phyloP scores from a whole-genome alignment of 2,888 invertebrate species.

The Epistrophe grossulariae region DNA sequence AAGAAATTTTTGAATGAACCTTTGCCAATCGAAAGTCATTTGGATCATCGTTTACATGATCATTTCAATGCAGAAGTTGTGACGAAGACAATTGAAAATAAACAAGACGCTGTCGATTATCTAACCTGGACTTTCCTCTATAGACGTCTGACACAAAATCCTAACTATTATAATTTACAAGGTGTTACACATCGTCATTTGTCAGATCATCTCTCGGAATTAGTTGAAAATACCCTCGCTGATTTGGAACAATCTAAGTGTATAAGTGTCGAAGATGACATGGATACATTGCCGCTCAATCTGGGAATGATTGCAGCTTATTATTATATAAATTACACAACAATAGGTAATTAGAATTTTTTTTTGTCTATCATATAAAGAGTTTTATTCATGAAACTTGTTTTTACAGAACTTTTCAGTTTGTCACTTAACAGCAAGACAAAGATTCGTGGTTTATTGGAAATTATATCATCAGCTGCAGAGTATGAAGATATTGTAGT shows the following conservation, averaged over 20 bases:
- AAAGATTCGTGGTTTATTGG: conserved; percentile 97
- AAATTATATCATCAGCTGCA: conserved; percentile 98
- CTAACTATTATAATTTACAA: conserved; percentile 99
- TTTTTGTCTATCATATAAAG: neutral
- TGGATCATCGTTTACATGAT: conserved; percentile 99
- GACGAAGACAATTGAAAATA: conserved; percentile 99
- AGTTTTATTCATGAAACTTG: conserved; percentile 16
- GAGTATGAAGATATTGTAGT: conserved; percentile 98
- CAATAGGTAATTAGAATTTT: conserved; percentile 89
- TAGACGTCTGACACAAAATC: conserved; percentile 98
- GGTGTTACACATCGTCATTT: conserved; percentile 98
- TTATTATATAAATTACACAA: conserved; percentile 99
- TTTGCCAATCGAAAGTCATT: conserved; percentile 97
- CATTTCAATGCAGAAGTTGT: conserved; percentile 99
- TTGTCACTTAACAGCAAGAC: conserved; percentile 98
- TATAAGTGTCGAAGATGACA: conserved; percentile 98
- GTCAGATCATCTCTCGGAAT: conserved; percentile 98
- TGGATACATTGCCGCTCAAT: conserved; percentile 98
- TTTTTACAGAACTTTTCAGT: conserved; percentile 95
- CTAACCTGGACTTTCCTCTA: conserved; percentile 99
- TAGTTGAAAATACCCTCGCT: conserved; percentile 97
- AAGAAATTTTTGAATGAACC: conserved; percentile 99
- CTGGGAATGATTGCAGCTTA: conserved; percentile 99
- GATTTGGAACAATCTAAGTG: conserved; percentile 98
- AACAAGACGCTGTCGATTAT: conserved; percentile 99